phyloP scores from a whole-genome alignment of 92 coral and sea anemone genomes.

The Ricordea florida region DNA sequence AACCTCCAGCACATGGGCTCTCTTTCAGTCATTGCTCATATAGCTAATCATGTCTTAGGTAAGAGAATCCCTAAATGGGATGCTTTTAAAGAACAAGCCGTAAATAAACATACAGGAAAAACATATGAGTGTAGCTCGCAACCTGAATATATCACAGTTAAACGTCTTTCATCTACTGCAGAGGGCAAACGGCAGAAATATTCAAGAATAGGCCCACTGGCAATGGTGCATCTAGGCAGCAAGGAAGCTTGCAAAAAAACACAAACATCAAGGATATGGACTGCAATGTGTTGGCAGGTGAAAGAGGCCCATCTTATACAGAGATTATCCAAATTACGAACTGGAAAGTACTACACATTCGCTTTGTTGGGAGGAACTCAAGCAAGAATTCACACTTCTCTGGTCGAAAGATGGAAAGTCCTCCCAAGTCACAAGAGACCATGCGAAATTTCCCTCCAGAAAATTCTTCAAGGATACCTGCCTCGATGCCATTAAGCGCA shows the following conservation, averaged over 20 bases:
- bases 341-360: conserved; percentile 16
- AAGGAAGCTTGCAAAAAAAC: no score
- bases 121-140: background rate
- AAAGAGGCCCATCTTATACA: conserved; percentile 41
- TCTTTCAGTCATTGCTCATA: no score
- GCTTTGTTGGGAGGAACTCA: conserved; percentile 20
- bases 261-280: conserved; percentile 17
- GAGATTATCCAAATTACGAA: conserved; percentile 16
- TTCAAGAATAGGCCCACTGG: no score
- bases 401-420: no score
- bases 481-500: no score
- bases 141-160: conserved; percentile 10
- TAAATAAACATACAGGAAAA: conserved; percentile 1
- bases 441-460: no score
- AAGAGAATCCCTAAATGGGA: conserved; percentile 3
- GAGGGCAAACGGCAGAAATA: conserved; percentile 17
- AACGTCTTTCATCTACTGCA: conserved; percentile 8
- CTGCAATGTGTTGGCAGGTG: conserved; percentile 38
- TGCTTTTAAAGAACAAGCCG: conserved; percentile 2
- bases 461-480: no score
- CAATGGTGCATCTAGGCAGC: no score
- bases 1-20: no score
- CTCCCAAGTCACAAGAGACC: no score
- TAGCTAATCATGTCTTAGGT: no score
- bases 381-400: no score